Evolutionary conservation across 2,113 vertebrate genomes (phyloP).

Genomic region (Dicaeum eximium): DNA sequence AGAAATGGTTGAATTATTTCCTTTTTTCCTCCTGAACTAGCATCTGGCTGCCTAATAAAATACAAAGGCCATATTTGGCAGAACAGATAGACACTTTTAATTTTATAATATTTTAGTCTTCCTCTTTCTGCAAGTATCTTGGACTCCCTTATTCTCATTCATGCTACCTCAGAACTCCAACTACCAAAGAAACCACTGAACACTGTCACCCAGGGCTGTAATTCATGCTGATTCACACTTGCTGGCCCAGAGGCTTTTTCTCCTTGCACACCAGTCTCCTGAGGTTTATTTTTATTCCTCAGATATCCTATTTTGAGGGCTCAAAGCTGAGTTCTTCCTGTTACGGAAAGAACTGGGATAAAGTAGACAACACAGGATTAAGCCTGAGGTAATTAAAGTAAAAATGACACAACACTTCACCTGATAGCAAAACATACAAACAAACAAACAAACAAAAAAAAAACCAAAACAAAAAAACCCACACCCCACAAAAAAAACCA

Average conservation of each 20-base stretch:
- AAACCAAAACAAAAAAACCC: too few species aligned
- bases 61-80: not conserved
- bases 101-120: not conserved
- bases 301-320: not conserved
- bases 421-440: not conserved
- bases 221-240: not conserved
- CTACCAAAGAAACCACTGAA: not conserved
- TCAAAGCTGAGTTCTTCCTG: not conserved
- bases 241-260: not conserved
- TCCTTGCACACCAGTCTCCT: not conserved
- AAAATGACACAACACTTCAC: not conserved
- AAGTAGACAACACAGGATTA: not conserved
- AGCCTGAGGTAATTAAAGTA: not conserved
- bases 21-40: not conserved
- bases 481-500: too few species aligned
- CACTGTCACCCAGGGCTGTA: not conserved
- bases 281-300: not conserved
- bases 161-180: not conserved
- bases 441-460: too few species aligned
- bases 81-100: not conserved
- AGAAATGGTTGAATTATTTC: not conserved
- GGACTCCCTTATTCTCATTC: not conserved
- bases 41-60: not conserved
- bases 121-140: not conserved
- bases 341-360: not conserved